A percentile compares a stretch with the other conserved stretches of the same genome.
Conservation (phyloP, 1,140 invertebrate genomes). For the Myzus persicae region DNA sequence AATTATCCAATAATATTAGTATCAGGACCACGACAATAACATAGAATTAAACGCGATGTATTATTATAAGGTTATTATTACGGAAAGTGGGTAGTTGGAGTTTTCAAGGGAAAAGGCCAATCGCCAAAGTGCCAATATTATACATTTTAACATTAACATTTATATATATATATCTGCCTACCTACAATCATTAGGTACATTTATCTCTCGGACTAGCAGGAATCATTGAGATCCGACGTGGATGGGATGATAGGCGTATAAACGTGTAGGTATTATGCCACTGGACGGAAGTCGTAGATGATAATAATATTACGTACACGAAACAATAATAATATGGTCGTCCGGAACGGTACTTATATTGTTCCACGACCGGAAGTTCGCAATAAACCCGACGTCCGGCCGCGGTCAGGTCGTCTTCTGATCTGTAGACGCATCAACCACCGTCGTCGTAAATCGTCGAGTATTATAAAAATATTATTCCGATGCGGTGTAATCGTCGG, state of each 20-base stretch:
- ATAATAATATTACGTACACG: neutral
- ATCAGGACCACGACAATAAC: neutral
- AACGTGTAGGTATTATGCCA: neutral
- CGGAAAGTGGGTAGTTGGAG: neutral
- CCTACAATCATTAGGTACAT: neutral
- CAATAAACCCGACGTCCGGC: neutral
- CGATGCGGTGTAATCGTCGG: neutral
- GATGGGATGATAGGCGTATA: neutral
- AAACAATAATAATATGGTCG: neutral
- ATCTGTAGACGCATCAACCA: neutral
- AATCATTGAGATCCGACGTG: neutral
- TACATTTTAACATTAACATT: no score
- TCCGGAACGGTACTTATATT: neutral
- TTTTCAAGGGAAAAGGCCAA: neutral
- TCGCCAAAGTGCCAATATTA: neutral
- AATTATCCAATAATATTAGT: no score
- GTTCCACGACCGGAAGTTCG: neutral
- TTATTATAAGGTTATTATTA: neutral
- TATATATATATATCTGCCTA: neutral
- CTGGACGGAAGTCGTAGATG: neutral
- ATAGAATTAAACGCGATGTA: neutral
- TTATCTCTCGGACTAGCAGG: no score
- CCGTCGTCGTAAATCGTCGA: neutral
- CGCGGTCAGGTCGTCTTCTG: neutral
- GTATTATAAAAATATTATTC: neutral